Base-by-base conservation (phyloP, 2,888 invertebrate genomes). In the Carterocephalus palaemon region DNA sequence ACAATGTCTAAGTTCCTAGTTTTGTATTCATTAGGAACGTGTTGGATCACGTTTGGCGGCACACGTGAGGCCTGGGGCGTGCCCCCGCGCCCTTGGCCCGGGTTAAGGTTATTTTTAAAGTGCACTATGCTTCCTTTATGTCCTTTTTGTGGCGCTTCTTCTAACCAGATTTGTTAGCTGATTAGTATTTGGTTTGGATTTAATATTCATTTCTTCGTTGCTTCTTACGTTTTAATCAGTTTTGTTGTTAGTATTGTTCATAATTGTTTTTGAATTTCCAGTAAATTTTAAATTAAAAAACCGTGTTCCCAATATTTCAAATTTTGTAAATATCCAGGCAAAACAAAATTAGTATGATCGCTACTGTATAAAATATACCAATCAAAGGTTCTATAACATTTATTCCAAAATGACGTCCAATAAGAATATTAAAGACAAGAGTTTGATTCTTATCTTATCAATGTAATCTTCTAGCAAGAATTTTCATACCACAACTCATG, bases 31-130 rank as follows among this genome's bases (percentile, higher is more conserved):
- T 29, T 31, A 37, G 20, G 4, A 34, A 13, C 39, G 40, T 31
- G 17, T 29, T n/a, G 43, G 8, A 31, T 36, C 37, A 23, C 37
- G 36, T 46, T 32, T 48, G 29, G 37, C 39, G 36, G 46, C 46
- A 38, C 24, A 42, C 26, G 38, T 10, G 38, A 32, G 46, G 19
- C 4, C 19, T 3, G 19, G 22, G 32, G 46, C 46, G 23, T 38
- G 32, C 31, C 38, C 40, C 32, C 24, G 17, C 17, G 38, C 32
- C 38, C 38, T 46, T 33, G 13, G 4, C 3, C 20, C 17, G 13
- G 46, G 32, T 46, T 46, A 31, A 36, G 45, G 37, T 38, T 45
- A 45, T 45, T 45, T 45, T 32, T 24, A 45, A 24, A 10, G 38
- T 15, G 24, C 17, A 12, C 4, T 23, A 37, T 16, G 22, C 43